Evolutionary conservation across 2,888 invertebrate genomes (phyloP).

Genomic region (Leucophora obtusa): DNA sequence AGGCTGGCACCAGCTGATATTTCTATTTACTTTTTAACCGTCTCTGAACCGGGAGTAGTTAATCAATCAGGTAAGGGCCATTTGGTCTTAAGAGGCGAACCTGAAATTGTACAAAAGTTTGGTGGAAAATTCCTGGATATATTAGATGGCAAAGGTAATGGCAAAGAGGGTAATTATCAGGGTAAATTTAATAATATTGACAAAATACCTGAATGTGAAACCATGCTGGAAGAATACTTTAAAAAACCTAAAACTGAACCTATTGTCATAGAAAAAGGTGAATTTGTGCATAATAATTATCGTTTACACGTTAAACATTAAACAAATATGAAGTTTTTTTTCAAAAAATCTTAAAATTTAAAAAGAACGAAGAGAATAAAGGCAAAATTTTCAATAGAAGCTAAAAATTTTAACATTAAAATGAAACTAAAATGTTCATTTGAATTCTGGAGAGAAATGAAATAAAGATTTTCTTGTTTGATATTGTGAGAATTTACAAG

Average conservation of each 20-base stretch:
- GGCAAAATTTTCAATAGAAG: too few species aligned
- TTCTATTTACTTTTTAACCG: slow-evolving; percentile 83
- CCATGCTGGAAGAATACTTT: slow-evolving; percentile 82
- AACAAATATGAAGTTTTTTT: neutral
- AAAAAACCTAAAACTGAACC: slow-evolving; percentile 45
- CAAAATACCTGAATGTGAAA: slow-evolving; percentile 83
- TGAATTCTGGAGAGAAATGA: too few species aligned
- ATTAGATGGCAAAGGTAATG: slow-evolving; percentile 88
- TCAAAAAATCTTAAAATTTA: too few species aligned
- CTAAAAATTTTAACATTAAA: too few species aligned
- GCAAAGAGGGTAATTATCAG: slow-evolving; percentile 86
- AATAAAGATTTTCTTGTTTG: too few species aligned
- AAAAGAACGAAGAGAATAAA: too few species aligned
- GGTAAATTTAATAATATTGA: slow-evolving; percentile 86
- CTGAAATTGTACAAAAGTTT: slow-evolving; percentile 73
- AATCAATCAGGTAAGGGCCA: slow-evolving; percentile 79
- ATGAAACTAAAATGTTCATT: too few species aligned
- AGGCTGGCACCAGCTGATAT: slow-evolving; percentile 81
- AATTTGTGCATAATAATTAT: slow-evolving; percentile 45
- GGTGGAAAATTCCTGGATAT: slow-evolving; percentile 82
- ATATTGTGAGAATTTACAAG: too few species aligned
- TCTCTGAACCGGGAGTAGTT: slow-evolving; percentile 80
- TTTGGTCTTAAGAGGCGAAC: slow-evolving; percentile 80
- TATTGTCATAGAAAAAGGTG: slow-evolving; percentile 40
- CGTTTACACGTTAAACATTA: neutral